Percentiles rank a stretch among this genome's conserved stretches.
These are phyloP conservation scores for Mesembrinibis cayennensis DNA, from an alignment of 2,113 vertebrate genomes.

Conservation along the genomic window DNA sequence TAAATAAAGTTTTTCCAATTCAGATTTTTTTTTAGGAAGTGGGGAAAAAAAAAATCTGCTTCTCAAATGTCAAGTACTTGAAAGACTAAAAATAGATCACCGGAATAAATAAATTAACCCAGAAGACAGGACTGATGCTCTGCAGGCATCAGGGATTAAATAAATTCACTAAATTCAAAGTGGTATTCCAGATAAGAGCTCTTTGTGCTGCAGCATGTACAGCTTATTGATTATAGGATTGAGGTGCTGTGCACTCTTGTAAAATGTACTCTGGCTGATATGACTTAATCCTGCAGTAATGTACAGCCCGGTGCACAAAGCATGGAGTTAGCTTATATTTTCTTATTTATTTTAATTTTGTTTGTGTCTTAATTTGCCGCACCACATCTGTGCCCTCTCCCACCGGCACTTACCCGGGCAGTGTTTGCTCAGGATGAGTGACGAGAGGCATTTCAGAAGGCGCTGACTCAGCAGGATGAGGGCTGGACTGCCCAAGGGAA, in stretches of 20 bases:
- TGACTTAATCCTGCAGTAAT: neutral
- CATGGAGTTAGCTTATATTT: neutral
- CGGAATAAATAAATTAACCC: constrained; percentile 58
- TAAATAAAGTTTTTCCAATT: neutral
- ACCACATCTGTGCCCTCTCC: neutral
- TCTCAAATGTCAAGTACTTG: constrained; percentile 40
- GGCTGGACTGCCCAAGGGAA: neutral
- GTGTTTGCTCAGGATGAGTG: neutral
- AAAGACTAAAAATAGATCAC: constrained; percentile 49
- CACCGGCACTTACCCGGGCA: neutral
- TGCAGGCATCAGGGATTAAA: constrained; percentile 53
- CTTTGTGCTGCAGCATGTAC: constrained; percentile 61
- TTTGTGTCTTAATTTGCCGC: neutral
- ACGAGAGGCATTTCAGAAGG: neutral
- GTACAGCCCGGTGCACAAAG: neutral
- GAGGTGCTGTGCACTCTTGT: constrained; percentile 49
- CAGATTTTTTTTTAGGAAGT: neutral
- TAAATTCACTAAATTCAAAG: constrained; percentile 49
- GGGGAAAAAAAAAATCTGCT: neutral
- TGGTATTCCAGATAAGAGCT: constrained; percentile 52
- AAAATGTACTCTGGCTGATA: neutral
- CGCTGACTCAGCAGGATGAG: neutral
- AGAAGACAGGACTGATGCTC: constrained; percentile 29
- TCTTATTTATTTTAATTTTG: neutral
- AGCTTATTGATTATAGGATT: constrained; percentile 46